Evolutionary conservation across 2,888 invertebrate genomes (phyloP).

Genomic region (Eugnorisma glareosa): DNA sequence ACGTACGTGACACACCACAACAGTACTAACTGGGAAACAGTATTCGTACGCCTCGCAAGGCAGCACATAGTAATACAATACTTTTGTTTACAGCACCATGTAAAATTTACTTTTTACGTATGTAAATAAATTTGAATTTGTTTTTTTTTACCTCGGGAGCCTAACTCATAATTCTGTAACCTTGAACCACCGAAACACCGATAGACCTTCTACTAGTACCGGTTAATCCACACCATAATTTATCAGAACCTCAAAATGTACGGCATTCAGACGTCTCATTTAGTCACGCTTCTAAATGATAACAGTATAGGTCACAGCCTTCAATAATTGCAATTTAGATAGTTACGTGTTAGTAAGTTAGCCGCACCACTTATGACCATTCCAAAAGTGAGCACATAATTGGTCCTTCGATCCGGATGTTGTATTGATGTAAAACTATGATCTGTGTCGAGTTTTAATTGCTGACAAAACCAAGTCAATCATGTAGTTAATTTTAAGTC

Average conservation of each 20-base stretch:
- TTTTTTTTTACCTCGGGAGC: neutral
- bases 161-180: neutral
- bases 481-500: neutral
- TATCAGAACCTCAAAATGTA: neutral
- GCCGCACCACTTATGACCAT: neutral
- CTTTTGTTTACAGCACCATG: neutral
- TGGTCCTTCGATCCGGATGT: conserved; percentile 4
- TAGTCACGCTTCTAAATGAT: neutral
- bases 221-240: conserved; percentile 4
- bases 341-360: conserved; percentile 10
- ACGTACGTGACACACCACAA: too few species aligned
- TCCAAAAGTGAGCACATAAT: neutral
- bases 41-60: neutral
- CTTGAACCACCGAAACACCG: neutral
- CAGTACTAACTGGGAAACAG: neutral
- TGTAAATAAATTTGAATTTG: neutral
- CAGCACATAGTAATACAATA: neutral
- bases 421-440: neutral
- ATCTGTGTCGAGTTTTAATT: neutral
- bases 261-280: conserved; percentile 5
- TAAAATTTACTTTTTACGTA: neutral
- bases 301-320: conserved; percentile 30
- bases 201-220: conserved; percentile 21
- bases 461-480: neutral
- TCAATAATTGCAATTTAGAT: conserved; percentile 35